Percentiles rank a stretch among this genome's conserved stretches.
These are phyloP conservation scores for Onychostoma macrolepis DNA, from an alignment of 2,113 vertebrate species.

Conservation along the genomic window DNA sequence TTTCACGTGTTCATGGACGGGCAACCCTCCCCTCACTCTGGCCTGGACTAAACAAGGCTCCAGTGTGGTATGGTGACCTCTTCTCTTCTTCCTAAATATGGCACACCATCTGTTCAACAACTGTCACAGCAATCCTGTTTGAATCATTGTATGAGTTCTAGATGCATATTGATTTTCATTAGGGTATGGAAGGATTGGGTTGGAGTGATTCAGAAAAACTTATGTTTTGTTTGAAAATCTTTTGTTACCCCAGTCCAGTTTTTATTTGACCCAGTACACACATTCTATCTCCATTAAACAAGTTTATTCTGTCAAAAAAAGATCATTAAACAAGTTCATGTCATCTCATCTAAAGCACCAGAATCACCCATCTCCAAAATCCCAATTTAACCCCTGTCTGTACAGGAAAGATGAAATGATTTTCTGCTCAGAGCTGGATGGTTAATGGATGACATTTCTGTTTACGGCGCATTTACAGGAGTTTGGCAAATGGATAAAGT, in stretches of 20 bases:
- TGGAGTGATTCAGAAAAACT: neutral
- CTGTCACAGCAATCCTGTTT: constrained; percentile 49
- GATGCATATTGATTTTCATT: neutral
- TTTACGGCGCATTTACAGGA: constrained; percentile 1
- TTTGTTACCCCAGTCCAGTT: neutral
- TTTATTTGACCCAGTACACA: neutral
- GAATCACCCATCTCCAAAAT: neutral
- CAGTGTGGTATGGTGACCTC: constrained; percentile 77
- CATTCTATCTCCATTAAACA: neutral
- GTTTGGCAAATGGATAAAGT: constrained; percentile 7
- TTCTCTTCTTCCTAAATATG: neutral
- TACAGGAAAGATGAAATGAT: neutral
- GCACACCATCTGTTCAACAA: constrained; percentile 35
- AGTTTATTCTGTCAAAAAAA: neutral
- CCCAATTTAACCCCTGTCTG: neutral
- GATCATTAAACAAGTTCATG: neutral
- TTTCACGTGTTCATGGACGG: constrained; percentile 88
- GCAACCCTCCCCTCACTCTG: constrained; percentile 86
- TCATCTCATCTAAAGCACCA: neutral
- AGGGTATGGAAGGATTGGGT: neutral
- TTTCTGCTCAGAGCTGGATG: constrained; percentile 5
- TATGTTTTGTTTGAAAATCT: neutral
- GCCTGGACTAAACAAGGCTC: constrained; percentile 87
- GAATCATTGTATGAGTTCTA: neutral
- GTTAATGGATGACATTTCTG: constrained; percentile 25